Percentiles rank a stretch among this genome's conserved stretches.
These are phyloP conservation scores for Dallia pectoralis DNA, from an alignment of 2,797 vertebrate genomes.

Conservation along the genomic window DNA sequence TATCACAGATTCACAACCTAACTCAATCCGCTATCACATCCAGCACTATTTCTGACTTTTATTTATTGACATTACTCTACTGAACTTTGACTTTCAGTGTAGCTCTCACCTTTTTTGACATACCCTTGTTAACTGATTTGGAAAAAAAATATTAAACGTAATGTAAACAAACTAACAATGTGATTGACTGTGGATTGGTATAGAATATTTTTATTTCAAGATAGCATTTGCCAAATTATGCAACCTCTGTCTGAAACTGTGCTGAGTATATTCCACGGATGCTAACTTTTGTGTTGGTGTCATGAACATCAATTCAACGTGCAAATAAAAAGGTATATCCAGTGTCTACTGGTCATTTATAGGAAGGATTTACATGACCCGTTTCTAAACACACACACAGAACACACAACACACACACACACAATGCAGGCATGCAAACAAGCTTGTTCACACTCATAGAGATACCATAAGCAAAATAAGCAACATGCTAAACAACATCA, in stretches of 20 bases:
- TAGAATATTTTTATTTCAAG: constrained; percentile 17
- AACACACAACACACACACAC: too few species aligned
- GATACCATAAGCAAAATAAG: not conserved
- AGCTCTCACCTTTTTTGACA: constrained; percentile 15
- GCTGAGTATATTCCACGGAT: constrained; percentile 74
- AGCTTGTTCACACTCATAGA: constrained; percentile 2
- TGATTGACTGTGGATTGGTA: constrained; percentile 19
- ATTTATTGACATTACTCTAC: not conserved
- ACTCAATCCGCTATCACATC: not conserved
- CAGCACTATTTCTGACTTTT: too few species aligned
- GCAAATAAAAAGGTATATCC: constrained; percentile 82
- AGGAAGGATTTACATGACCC: not conserved
- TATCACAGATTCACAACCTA: too few species aligned
- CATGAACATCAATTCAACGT: constrained; percentile 82
- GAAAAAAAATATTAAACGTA: constrained; percentile 64
- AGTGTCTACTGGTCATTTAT: not conserved
- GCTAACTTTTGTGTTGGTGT: constrained; percentile 85
- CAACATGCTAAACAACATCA: not conserved
- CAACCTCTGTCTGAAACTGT: constrained; percentile 64
- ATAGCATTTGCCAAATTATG: constrained; percentile 43
- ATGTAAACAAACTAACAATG: constrained; percentile 41
- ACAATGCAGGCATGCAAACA: not conserved
- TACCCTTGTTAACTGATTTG: constrained; percentile 34
- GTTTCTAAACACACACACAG: not conserved
- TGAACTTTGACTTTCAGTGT: constrained; percentile 17